Evolutionary conservation across 2,113 vertebrate species (phyloP).

Genomic region (Toxotes jaculatrix): DNA sequence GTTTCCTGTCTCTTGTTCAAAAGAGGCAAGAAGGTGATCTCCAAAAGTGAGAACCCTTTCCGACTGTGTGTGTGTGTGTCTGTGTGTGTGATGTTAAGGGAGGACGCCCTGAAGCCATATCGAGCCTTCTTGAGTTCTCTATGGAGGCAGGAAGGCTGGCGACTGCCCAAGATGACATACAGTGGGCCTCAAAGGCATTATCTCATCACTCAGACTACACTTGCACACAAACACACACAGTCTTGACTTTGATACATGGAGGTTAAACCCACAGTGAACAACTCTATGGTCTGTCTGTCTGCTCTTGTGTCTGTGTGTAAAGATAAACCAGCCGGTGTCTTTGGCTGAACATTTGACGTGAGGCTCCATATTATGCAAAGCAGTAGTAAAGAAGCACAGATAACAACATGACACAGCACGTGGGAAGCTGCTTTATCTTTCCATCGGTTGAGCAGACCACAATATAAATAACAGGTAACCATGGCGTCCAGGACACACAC

Average conservation of each 20-base stretch:
- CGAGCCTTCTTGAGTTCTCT: constrained; percentile 54
- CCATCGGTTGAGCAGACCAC: constrained; percentile 10
- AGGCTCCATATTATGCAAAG: constrained; percentile 40
- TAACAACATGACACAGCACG: constrained; percentile 2
- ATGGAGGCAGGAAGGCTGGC: constrained; percentile 66
- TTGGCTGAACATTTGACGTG: constrained; percentile 13
- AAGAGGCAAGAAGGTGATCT: constrained; percentile 34
- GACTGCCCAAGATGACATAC: constrained; percentile 47
- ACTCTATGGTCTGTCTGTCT: constrained; percentile 47
- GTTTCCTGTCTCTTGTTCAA: constrained; percentile 22
- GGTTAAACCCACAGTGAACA: constrained; percentile 40
- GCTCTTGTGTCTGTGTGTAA: constrained; percentile 42
- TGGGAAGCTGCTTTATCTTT: constrained; percentile 21
- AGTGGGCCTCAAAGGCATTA: constrained; percentile 61
- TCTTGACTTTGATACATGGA: constrained; percentile 61
- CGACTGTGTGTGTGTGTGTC: neutral
- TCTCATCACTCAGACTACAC: constrained; percentile 55
- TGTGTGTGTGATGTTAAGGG: constrained; percentile 17
- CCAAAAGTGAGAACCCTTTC: constrained; percentile 15
- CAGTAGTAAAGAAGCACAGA: constrained; percentile 29
- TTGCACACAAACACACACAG: constrained; percentile 31
- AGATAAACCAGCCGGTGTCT: constrained; percentile 49
- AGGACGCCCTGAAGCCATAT: constrained; percentile 56
- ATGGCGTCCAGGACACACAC: constrained; percentile 37
- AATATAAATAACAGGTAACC: constrained; percentile 58